Evolutionary conservation across 2,113 vertebrate genomes (phyloP).

Genomic region (Rhabdornis inornatus): DNA sequence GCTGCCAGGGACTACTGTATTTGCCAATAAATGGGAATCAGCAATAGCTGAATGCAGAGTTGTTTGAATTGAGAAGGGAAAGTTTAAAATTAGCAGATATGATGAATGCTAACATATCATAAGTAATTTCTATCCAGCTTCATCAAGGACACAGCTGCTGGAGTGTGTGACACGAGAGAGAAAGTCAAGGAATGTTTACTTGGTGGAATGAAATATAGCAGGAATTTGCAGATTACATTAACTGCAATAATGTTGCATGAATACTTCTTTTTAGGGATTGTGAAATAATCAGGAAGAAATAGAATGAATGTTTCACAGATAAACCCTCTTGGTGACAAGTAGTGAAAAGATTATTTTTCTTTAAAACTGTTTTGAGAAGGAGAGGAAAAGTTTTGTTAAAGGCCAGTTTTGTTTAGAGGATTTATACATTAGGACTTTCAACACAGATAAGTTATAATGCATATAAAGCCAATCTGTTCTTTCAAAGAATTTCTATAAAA

Average conservation of each 20-base stretch:
- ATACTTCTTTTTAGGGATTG: neutral
- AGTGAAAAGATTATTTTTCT: neutral
- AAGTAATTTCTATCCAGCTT: constrained; percentile 39
- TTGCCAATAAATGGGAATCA: constrained; percentile 14
- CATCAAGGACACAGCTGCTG: constrained; percentile 49
- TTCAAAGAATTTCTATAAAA: neutral
- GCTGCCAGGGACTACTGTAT: neutral
- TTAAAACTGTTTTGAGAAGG: neutral
- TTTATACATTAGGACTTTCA: neutral
- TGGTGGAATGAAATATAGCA: constrained; percentile 16
- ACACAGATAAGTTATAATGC: neutral
- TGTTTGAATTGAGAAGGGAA: constrained; percentile 7
- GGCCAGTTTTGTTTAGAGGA: neutral
- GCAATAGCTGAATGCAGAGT: constrained; percentile 20
- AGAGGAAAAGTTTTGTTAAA: neutral
- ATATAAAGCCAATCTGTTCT: neutral
- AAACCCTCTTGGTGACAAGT: neutral
- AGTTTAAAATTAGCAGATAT: constrained; percentile 62
- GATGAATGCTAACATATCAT: constrained; percentile 33
- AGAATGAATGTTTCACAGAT: neutral
- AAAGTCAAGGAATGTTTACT: constrained; percentile 39
- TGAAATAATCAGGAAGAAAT: neutral
- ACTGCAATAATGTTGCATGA: constrained; percentile 32
- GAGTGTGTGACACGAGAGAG: neutral
- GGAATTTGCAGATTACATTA: constrained; percentile 32